These are phyloP conservation scores for Odontamblyopus lacepedii DNA, from an alignment of 2,797 vertebrate species.

Conservation along the genomic window DNA sequence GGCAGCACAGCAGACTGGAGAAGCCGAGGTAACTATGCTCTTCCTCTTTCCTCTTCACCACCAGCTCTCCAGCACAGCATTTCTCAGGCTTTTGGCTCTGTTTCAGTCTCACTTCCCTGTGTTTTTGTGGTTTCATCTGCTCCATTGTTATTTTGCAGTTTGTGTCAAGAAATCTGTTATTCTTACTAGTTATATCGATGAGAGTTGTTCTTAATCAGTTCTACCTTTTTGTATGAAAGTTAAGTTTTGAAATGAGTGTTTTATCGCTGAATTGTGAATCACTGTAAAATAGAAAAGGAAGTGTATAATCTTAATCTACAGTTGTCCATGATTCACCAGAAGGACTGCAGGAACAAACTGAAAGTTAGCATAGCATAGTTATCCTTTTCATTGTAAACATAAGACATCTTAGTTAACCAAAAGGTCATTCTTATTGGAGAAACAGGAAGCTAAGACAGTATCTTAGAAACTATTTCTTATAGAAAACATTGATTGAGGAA, in stretches of 20 bases:
- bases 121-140: conserved; percentile 18
- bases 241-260: conserved; percentile 35
- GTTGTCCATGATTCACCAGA: neutral
- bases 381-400: neutral
- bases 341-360: neutral
- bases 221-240: conserved; percentile 16
- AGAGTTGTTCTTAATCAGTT: neutral
- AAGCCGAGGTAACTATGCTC: conserved; percentile 70
- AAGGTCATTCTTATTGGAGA: conserved; percentile 25
- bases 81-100: conserved; percentile 34
- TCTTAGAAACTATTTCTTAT: conserved; percentile 14
- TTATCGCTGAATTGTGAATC: conserved; percentile 31
- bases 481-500: conserved; percentile 16
- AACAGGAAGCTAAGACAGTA: conserved; percentile 12
- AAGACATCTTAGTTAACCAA: conserved; percentile 2
- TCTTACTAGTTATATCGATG: neutral
- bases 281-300: conserved; percentile 48
- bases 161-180: neutral
- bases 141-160: conserved; percentile 1
- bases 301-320: neutral
- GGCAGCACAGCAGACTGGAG: conserved; percentile 63
- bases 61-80: conserved; percentile 31
- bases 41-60: conserved; percentile 54
- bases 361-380: neutral
- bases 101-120: conserved; percentile 49